These are phyloP conservation scores for Hypena proboscidalis DNA, from an alignment of 2,888 invertebrate genomes.

Conservation along the genomic window DNA sequence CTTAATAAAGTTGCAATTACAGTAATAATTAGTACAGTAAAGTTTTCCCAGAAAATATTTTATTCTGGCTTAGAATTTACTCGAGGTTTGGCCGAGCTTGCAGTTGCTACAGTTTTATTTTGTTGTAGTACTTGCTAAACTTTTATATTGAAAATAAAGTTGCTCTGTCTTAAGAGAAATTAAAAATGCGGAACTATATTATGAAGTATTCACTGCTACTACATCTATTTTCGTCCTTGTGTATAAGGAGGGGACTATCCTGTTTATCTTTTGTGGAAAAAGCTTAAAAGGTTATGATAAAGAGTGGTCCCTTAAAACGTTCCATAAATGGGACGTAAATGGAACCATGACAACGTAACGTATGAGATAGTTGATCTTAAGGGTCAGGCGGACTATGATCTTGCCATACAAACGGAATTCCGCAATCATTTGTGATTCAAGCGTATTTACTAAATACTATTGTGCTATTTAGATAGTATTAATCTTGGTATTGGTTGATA, in stretches of 20 bases:
- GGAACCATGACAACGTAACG: conserved; percentile 44
- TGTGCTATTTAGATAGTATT: too few relatives aligned
- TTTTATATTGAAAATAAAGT: neutral
- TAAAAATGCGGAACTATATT: neutral
- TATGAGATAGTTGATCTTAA: conserved; percentile 42
- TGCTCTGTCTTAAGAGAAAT: neutral
- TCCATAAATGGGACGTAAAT: conserved; percentile 45
- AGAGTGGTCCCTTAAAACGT: conserved; percentile 23
- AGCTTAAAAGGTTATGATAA: conserved; percentile 18
- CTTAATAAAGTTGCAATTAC: neutral
- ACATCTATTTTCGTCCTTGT: conserved; percentile 7
- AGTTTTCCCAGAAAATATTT: neutral
- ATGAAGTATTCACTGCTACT: neutral
- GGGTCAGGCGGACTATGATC: too few relatives aligned
- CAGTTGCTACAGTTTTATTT: neutral
- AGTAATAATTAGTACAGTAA: neutral
- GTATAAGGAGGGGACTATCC: conserved; percentile 11
- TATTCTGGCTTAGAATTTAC: neutral
- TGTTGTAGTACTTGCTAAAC: neutral
- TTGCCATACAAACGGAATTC: too few relatives aligned
- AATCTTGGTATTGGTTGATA: too few relatives aligned
- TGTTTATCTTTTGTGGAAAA: conserved; percentile 17
- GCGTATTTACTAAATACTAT: too few relatives aligned
- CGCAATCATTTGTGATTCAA: too few relatives aligned
- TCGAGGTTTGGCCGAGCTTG: neutral